Evolutionary conservation across 2,113 vertebrate genomes (phyloP), one percentile per base, ranked within the genome.

Genomic region (Eulacestoma nigropectus): DNA sequence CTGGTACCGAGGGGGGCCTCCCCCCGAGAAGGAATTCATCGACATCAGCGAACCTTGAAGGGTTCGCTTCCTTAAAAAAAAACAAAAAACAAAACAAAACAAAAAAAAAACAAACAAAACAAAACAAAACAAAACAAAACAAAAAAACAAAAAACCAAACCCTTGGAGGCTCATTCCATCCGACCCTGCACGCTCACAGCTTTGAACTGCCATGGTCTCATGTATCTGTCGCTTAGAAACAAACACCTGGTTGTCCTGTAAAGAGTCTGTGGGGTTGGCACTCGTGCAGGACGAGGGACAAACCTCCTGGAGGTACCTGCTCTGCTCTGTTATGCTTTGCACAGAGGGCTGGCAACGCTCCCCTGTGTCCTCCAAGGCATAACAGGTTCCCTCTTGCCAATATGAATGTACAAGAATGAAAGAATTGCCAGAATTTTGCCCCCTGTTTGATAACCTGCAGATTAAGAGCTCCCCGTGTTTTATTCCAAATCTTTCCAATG

Each of bases 31-130:
- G 96, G 98, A 99, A 56, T 99, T 98, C 96, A 96, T 98, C 90
- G 98, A 99, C 84, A 97, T 98, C 96, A 97, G 97, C 19, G 99
- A 99, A 93, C 99, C 99, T 35, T 99, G 98, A 98, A 13, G 29
- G 0, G 32, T 80, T 33, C 85, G 37, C 67, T 42, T 59, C 78
- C 65, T 87, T n/a, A n/a, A n/a, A n/a, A n/a, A n/a, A n/a, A n/a
- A n/a, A n/a, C n/a, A n/a, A n/a, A n/a, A 13, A n/a, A 1, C 11
- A 7, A 15, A 56, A 32, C 5, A 76, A 77, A 44, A 6, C 6
- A 44, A 42, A 42, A 42, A 42, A 42, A 42, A 16, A 41, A 11
- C 41, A 11, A n/a, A 16, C 69, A n/a, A 13, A n/a, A 1, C 11
- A 7, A 15, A 56, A 32, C 5, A 76, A 77, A 44, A 6, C n/a